Evolutionary conservation across 2,888 invertebrate species (phyloP), one percentile per base, ranked within the genome.

Genomic region (Amiota minor): DNA sequence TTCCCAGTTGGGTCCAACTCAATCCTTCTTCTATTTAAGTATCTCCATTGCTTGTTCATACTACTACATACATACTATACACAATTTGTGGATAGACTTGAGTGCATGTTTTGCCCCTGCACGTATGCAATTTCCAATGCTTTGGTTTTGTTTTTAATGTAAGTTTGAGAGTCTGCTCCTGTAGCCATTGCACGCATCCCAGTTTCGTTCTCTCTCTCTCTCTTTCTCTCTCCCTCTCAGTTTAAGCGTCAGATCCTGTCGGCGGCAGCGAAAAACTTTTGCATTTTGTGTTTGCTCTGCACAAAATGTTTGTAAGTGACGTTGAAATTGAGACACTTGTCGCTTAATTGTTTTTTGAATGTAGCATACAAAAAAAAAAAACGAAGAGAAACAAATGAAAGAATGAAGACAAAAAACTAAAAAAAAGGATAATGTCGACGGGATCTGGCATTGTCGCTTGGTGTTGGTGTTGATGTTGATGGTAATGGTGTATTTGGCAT

Each of bases 311-410:
- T 84, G 83, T 83, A 86, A 83, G 85, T 83, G 83, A 83, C 83
- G 83, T 86, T 83, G 85, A 85, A 83, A 83, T 86, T 83, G 83
- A 83, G 83, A 83, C 86, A 86, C 83, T 83, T 83, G 86, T 86
- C 83, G 86, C 86, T 85, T 86, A 83, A 83, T 83, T 83, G 83
- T 83, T 83, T 85, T 86, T 86, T 86, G 80, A 83, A 86, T 80
- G 67, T 53, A 11, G 12, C 47, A 62, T 11, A 62, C 23, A 20
- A 16, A 62, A 18, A 62, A 62, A 45, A 11, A 62, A 1, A 59
- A 8, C 20, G 4, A 59, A 59, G 23, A 59, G 18, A 11, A 18
- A 18, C 16, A 56, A 56, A 16, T 16, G 20, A 56, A 56, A 56
- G 16, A 56, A 56, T 20, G 56, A 56, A n/a, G 23, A 20, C n/a